A percentile compares a stretch with the other conserved stretches of the same genome.
Conservation (phyloP, 2,113 vertebrate genomes). For the Sisor rabdophorus region DNA sequence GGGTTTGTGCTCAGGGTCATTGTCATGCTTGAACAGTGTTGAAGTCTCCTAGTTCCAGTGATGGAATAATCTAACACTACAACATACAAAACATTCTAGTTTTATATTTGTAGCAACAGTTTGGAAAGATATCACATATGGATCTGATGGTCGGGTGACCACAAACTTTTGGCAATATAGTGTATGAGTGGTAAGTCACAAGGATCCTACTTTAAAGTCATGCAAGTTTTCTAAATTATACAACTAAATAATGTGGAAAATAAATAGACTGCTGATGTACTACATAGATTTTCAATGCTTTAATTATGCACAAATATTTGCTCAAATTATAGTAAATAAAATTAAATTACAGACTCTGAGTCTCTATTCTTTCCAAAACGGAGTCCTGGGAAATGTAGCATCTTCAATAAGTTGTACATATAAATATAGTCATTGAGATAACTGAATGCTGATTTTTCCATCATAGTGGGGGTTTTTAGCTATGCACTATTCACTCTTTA, state of each 20-base stretch:
- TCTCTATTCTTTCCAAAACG: background rate
- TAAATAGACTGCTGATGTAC: no score
- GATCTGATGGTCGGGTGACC: no score
- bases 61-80: no score
- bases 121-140: no score
- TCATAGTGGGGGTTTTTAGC: background rate
- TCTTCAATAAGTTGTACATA: background rate
- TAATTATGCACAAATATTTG: conserved; percentile 16
- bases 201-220: background rate
- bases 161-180: no score
- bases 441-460: background rate
- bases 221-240: background rate
- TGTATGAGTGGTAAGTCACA: no score
- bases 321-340: background rate
- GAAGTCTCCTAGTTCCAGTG: no score
- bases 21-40: no score
- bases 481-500: background rate
- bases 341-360: background rate
- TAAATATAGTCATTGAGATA: background rate
- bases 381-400: background rate
- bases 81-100: no score
- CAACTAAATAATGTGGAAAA: background rate
- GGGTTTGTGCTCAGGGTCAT: no score
- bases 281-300: background rate
- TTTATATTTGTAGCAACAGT: no score